These are phyloP conservation scores for Cotesia glomerata DNA, from an alignment of 1,140 invertebrate genomes.

Conservation along the genomic window DNA sequence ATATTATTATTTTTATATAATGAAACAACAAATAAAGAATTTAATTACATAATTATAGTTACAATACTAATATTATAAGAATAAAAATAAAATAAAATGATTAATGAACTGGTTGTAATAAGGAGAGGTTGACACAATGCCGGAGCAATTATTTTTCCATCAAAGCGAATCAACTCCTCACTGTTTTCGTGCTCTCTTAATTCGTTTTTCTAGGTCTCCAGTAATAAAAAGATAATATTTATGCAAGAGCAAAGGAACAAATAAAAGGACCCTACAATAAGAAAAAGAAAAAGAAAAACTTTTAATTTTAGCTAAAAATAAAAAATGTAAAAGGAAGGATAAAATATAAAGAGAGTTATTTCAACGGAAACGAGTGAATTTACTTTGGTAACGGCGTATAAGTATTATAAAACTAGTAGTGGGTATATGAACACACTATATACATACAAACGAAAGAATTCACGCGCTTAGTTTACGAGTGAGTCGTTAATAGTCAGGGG, in stretches of 20 bases:
- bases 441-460: slow-evolving; percentile 30
- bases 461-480: slow-evolving; percentile 22
- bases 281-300: neutral
- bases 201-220: neutral
- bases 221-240: slow-evolving; percentile 30
- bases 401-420: too few species aligned
- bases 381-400: neutral
- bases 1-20: too few species aligned
- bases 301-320: too few species aligned
- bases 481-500: slow-evolving; percentile 15
- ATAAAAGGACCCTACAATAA: too few species aligned
- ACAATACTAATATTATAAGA: too few species aligned
- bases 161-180: neutral
- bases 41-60: too few species aligned
- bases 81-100: neutral
- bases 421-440: too few species aligned
- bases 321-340: too few species aligned
- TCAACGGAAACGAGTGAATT: slow-evolving; percentile 24
- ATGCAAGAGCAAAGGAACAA: slow-evolving; percentile 14
- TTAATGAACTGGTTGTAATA: neutral
- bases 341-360: slow-evolving; percentile 25
- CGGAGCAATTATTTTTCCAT: slow-evolving; percentile 16
- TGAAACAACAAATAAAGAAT: too few species aligned
- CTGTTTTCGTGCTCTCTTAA: neutral
- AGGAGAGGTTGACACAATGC: slow-evolving; percentile 13